These are phyloP conservation scores for Drosophila subsilvestris DNA, from an alignment of 2,888 invertebrate genomes.

Conservation along the genomic window DNA sequence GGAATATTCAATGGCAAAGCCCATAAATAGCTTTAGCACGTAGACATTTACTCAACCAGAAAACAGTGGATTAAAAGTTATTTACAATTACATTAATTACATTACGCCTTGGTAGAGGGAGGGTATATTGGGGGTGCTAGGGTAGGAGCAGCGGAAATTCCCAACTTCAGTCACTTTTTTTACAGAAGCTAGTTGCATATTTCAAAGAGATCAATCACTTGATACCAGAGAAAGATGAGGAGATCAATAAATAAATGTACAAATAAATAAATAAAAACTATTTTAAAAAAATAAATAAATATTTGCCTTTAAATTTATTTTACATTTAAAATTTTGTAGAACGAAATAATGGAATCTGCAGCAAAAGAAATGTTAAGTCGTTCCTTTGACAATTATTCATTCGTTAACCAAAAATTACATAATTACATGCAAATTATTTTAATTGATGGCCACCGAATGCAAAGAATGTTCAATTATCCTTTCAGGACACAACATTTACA, in stretches of 20 bases:
- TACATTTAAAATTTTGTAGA: too few species aligned
- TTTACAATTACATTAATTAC: neutral
- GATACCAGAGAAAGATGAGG: too few species aligned
- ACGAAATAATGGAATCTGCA: too few species aligned
- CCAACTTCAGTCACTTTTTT: too few species aligned
- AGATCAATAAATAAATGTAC: too few species aligned
- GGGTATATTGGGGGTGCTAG: neutral
- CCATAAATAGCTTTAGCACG: neutral
- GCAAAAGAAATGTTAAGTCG: too few species aligned
- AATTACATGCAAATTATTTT: conserved; percentile 3
- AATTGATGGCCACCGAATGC: conserved; percentile 13
- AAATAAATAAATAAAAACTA: too few species aligned
- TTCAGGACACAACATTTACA: conserved; percentile 40
- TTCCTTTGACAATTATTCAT: neutral
- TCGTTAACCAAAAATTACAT: neutral
- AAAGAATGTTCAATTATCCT: conserved; percentile 58
- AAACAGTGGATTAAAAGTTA: neutral
- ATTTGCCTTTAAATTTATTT: too few species aligned
- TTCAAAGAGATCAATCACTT: too few species aligned
- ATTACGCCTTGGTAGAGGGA: neutral
- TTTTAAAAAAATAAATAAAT: too few species aligned
- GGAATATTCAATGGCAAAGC: neutral
- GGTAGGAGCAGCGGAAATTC: too few species aligned
- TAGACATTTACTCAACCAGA: neutral
- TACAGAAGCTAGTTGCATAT: too few species aligned